A percentile compares a stretch with the other conserved stretches of the same genome.
These are phyloP conservation scores for Limosa lapponica DNA, from an alignment of 2,797 vertebrate species.

Conservation along the genomic window DNA sequence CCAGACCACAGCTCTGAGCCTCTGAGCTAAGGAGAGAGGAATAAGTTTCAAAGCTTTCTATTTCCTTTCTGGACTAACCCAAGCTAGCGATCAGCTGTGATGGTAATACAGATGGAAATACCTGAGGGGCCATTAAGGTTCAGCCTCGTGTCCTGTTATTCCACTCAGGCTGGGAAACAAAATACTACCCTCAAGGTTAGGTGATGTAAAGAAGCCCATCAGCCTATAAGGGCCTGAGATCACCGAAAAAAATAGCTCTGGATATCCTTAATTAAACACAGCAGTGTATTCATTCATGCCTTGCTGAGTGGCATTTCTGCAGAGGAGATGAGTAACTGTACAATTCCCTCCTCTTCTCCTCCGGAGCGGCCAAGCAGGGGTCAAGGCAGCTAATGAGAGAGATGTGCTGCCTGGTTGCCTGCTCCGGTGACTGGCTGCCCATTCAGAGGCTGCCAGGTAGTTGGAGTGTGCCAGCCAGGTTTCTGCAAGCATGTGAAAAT, in stretches of 20 bases:
- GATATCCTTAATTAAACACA: neutral
- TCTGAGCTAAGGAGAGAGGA: neutral
- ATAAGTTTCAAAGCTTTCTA: neutral
- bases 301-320: neutral
- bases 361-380: neutral
- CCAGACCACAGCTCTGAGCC: neutral
- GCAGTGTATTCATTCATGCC: neutral
- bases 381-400: neutral
- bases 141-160: neutral
- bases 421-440: neutral
- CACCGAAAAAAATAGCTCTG: neutral
- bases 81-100: neutral
- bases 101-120: neutral
- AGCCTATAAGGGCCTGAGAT: neutral
- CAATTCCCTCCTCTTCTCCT: neutral
- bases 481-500: slow-evolving; percentile 35
- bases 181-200: neutral
- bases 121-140: neutral
- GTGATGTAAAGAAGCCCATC: neutral
- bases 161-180: neutral
- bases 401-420: neutral
- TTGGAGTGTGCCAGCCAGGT: neutral
- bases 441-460: slow-evolving; percentile 1
- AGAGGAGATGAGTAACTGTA: neutral
- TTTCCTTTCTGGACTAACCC: neutral